Percentiles rank a stretch among this genome's conserved stretches.
Conservation (phyloP, 1,140 invertebrate genomes). For the Phenacoccus solenopsis region DNA sequence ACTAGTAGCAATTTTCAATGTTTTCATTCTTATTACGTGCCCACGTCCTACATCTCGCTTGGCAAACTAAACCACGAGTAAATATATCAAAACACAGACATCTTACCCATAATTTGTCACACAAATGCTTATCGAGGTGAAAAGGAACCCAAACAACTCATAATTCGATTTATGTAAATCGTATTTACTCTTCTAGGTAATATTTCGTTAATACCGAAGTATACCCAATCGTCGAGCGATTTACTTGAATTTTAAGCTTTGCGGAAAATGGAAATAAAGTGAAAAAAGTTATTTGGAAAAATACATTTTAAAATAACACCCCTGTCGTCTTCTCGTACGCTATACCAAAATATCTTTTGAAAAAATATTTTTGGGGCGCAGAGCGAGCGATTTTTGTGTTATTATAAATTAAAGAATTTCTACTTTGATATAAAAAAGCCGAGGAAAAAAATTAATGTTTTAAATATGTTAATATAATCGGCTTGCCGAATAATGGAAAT, state of each 20-base stretch:
- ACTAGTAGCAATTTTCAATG: no score
- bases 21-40: no score
- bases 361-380: background rate
- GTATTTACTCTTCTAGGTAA: background rate
- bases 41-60: no score
- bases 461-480: slow-evolving; percentile 3
- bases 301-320: background rate
- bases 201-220: background rate
- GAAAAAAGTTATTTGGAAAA: background rate
- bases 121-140: no score
- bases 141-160: background rate
- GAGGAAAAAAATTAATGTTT: background rate
- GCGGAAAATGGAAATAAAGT: background rate
- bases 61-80: no score
- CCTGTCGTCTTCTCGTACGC: background rate
- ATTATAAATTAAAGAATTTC: background rate
- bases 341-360: background rate
- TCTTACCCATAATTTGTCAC: no score
- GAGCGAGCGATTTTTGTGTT: background rate
- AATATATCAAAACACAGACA: no score
- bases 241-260: background rate
- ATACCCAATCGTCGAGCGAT: background rate
- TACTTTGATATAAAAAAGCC: no score
- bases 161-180: background rate
- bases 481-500: background rate